Evolutionary conservation across 2,888 invertebrate genomes (phyloP), one percentile per base, ranked within the genome.

Genomic region (Lumbricus terrestris): DNA sequence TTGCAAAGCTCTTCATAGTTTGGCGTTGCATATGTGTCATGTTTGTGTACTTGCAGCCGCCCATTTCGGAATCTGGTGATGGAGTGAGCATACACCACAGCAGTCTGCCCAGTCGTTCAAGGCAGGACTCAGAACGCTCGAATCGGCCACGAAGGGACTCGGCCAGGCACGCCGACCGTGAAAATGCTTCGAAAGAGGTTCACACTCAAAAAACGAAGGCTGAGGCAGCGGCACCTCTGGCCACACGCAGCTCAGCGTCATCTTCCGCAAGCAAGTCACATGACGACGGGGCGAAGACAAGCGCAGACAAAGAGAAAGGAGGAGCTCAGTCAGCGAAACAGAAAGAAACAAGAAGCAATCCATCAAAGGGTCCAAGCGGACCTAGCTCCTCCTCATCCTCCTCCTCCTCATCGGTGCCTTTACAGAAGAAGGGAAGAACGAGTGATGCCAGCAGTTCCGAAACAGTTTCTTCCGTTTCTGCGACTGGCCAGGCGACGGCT

Each of bases 121-220:
- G 85, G 35, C 85, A 85, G 37, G 85, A 85, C 37, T 85, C 85
- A 5, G 85, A 85, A 18, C 85, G 85, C 5, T 89, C 89, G 6
- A 54, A 69, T 42, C 42, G 89, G 42, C 89, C 89, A n/a, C 89
- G 89, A 35, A 47, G 89, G 69, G 89, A 89, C 35, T 89, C 89
- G 0, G 89, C 42, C 37, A 47, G 89, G 89, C 89, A 89, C 29
- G 13, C 18, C 47, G 47, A 69, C 34, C 69, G 89, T 11, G 47
- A 69, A 47, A 54, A 33, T 42, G 82, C 47, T n/a, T 37, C 33
- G 88, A 37, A 40, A 33, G 88, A 88, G 20, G 88, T 23, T 34
- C 6, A 37, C 33, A 33, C 47, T 33, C 40, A 47, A 40, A 42
- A 40, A 47, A 88, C 88, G 15, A 88, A 47, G 40, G 88, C 88